Evolutionary conservation across 2,113 vertebrate species (phyloP).

Genomic region (Amblyornis subalaris): DNA sequence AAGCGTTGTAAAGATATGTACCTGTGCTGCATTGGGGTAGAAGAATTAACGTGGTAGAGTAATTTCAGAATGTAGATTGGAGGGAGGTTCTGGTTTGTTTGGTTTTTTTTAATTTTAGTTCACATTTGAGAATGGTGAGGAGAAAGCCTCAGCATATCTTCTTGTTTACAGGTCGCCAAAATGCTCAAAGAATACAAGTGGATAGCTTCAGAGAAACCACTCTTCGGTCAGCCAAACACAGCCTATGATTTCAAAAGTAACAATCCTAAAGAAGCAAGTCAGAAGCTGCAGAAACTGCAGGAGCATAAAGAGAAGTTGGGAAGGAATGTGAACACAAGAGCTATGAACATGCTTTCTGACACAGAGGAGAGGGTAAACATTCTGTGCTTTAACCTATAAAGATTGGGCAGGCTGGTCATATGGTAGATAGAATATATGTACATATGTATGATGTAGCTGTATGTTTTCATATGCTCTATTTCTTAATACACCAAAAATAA

Average conservation of each 20-base stretch:
- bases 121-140: background rate
- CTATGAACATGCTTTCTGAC: constrained; percentile 87
- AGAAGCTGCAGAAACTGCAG: constrained; percentile 84
- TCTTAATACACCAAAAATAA: background rate
- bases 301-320: constrained; percentile 80
- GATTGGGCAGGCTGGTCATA: background rate
- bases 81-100: too few species aligned
- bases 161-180: constrained; percentile 76
- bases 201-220: constrained; percentile 85
- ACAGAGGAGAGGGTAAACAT: constrained; percentile 84
- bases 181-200: constrained; percentile 92
- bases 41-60: background rate
- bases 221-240: constrained; percentile 88
- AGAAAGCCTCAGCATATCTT: background rate
- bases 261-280: constrained; percentile 78
- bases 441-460: background rate
- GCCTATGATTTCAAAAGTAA: constrained; percentile 89
- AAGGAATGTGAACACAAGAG: constrained; percentile 84
- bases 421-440: too few species aligned
- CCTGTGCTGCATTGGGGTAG: background rate
- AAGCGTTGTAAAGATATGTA: background rate
- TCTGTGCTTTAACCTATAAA: background rate
- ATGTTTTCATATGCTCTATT: background rate
- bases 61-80: background rate
- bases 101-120: background rate